Evolutionary conservation across 2,888 invertebrate species (phyloP).

Genomic region (Epirrhoe tristata): DNA sequence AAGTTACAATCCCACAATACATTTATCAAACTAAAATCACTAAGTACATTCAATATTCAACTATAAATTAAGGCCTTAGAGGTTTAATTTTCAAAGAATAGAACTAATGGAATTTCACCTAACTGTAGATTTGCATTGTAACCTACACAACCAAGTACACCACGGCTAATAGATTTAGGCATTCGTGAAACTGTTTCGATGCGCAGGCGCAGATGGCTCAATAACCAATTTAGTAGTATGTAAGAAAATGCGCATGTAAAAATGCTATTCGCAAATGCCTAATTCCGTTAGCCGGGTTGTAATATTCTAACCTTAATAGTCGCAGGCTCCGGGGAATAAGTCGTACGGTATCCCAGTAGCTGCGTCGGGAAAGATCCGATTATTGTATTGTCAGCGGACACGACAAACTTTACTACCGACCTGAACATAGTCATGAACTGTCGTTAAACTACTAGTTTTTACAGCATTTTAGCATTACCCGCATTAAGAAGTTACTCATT

Average conservation of each 20-base stretch:
- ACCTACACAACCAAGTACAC: background rate
- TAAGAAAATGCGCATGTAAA: too few species aligned
- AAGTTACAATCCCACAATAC: too few species aligned
- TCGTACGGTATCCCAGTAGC: constrained; percentile 34
- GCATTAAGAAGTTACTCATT: too few species aligned
- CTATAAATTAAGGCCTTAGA: background rate
- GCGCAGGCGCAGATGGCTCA: too few species aligned
- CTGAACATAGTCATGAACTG: constrained; percentile 9
- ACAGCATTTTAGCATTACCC: too few species aligned
- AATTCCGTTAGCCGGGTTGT: constrained; percentile 1
- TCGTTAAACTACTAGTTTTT: too few species aligned
- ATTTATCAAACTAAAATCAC: background rate
- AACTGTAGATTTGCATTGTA: constrained; percentile 11
- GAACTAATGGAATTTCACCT: too few species aligned
- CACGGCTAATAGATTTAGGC: background rate
- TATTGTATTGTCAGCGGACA: constrained; percentile 17
- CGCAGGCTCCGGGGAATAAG: constrained; percentile 5
- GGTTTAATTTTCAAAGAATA: too few species aligned
- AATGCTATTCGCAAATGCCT: too few species aligned
- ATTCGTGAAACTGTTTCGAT: too few species aligned
- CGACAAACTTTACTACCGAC: constrained; percentile 19
- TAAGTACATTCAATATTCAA: too few species aligned
- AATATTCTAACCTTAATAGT: constrained; percentile 35
- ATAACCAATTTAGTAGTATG: too few species aligned
- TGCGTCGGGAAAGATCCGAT: constrained; percentile 26